Evolutionary conservation across 1,140 invertebrate species (phyloP).

Genomic region (Popillia japonica): DNA sequence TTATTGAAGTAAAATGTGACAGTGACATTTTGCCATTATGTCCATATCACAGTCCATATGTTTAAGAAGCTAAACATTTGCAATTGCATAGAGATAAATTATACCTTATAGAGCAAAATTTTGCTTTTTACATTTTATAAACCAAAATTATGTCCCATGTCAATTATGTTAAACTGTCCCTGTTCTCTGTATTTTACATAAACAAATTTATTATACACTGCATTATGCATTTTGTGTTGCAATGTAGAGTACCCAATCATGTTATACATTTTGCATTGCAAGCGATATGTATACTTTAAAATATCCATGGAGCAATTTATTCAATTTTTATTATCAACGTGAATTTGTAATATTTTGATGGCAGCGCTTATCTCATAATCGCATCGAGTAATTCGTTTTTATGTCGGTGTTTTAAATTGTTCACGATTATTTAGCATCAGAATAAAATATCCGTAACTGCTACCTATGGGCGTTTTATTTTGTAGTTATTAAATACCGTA

Average conservation of each 20-base stretch:
- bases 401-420: slow-evolving; percentile 2
- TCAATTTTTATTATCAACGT: slow-evolving; percentile 8
- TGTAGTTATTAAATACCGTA: slow-evolving; percentile 21
- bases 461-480: slow-evolving; percentile 11
- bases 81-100: too few species aligned
- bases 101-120: too few species aligned
- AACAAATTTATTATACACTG: neutral
- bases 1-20: too few species aligned
- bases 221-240: neutral
- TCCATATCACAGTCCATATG: too few species aligned
- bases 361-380: slow-evolving; percentile 25
- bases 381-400: slow-evolving; percentile 22
- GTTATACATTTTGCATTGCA: neutral
- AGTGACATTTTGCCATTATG: too few species aligned
- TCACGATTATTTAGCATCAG: neutral
- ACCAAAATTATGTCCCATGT: too few species aligned
- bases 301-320: slow-evolving; percentile 15
- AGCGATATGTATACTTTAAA: neutral
- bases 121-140: too few species aligned
- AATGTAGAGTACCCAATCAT: neutral
- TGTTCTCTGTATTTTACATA: too few species aligned
- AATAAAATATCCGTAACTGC: slow-evolving; percentile 9
- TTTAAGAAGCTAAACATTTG: too few species aligned
- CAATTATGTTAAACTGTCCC: too few species aligned
- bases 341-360: slow-evolving; percentile 29